Conservation (phyloP, 2,797 vertebrate species). For the Melanotaenia parkinsoni region DNA sequence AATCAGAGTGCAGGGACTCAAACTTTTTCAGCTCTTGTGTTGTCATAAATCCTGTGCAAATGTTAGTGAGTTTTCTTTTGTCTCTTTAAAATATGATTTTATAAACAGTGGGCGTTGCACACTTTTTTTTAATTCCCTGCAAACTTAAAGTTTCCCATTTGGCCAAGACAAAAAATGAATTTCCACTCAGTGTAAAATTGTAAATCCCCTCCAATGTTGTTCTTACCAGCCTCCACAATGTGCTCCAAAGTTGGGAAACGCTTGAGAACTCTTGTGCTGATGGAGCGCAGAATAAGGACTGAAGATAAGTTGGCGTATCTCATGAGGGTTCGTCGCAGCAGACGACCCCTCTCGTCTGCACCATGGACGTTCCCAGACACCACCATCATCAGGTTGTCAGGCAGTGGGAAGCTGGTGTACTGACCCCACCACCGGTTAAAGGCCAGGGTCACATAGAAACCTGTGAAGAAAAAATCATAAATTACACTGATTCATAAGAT, state of each 20-base stretch:
- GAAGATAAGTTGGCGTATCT: slow-evolving; percentile 90
- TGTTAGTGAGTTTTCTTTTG: too few species aligned
- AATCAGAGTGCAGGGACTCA: slow-evolving; percentile 89
- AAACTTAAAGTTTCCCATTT: too few species aligned
- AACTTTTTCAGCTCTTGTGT: slow-evolving; percentile 84
- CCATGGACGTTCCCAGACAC: slow-evolving; percentile 91
- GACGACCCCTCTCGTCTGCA: slow-evolving; percentile 84
- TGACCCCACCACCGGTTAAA: slow-evolving; percentile 94
- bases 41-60: slow-evolving; percentile 88
- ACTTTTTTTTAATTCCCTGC: too few species aligned
- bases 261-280: slow-evolving; percentile 90
- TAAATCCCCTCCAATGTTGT: neutral
- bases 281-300: slow-evolving; percentile 89
- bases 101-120: too few species aligned
- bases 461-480: slow-evolving; percentile 48
- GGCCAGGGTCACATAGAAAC: slow-evolving; percentile 90
- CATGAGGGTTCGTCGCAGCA: slow-evolving; percentile 89
- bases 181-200: neutral
- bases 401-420: slow-evolving; percentile 92
- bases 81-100: too few species aligned
- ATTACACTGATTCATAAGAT: neutral
- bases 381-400: slow-evolving; percentile 92
- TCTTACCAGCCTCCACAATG: slow-evolving; percentile 87
- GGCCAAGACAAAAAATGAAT: too few species aligned
- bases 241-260: slow-evolving; percentile 89